Evolutionary conservation across 92 coral and sea anemone genomes (phyloP).

Genomic region (Heliopora coerulea): DNA sequence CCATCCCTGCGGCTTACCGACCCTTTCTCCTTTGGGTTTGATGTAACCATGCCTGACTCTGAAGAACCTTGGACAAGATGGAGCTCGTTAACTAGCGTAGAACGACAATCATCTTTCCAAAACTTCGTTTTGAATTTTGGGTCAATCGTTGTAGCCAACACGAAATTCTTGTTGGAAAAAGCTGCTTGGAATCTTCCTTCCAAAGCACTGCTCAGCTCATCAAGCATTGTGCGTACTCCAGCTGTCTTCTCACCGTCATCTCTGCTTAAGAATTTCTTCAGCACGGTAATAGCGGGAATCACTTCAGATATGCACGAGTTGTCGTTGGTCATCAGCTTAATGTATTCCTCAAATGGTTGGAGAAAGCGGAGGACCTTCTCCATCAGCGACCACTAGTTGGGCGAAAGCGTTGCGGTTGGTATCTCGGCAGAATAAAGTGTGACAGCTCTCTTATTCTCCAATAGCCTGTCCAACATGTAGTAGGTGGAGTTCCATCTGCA

Average conservation of each 20-base stretch:
- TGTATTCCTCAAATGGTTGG: conserved; percentile 5
- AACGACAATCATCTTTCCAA: too few relatives aligned
- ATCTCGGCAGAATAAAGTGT: background rate
- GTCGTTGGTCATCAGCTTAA: too few relatives aligned
- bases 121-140: conserved; percentile 29
- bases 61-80: too few relatives aligned
- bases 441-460: conserved; percentile 11
- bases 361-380: conserved; percentile 10
- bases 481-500: too few relatives aligned
- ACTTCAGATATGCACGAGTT: too few relatives aligned
- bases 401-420: conserved; percentile 9
- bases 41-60: too few relatives aligned
- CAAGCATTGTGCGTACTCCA: conserved; percentile 26
- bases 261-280: conserved; percentile 35
- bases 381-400: conserved; percentile 19
- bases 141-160: conserved; percentile 22
- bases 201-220: conserved; percentile 26
- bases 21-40: too few relatives aligned
- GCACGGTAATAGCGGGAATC: conserved; percentile 18
- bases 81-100: too few relatives aligned
- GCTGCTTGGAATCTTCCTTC: conserved; percentile 1
- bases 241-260: too few relatives aligned
- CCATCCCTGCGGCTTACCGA: too few relatives aligned
- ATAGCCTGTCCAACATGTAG: conserved; percentile 30
- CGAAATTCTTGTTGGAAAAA: too few relatives aligned